Percentiles rank a stretch among this genome's conserved stretches.
Evolutionary conservation across 2,888 invertebrate genomes (phyloP).

Genomic region (Thecophora atra): DNA sequence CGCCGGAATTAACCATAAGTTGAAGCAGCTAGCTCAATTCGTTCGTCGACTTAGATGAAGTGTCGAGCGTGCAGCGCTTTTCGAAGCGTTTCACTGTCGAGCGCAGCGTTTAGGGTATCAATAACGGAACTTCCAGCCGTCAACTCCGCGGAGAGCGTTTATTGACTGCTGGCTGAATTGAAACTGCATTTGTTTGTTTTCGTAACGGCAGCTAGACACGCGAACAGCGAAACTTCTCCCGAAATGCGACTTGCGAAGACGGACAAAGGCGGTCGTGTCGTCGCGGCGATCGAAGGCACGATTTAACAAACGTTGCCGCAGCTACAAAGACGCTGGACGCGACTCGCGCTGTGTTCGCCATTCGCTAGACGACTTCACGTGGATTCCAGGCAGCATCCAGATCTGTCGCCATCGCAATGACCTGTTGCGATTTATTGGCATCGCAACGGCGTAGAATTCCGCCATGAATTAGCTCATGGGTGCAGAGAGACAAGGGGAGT

Average conservation of each 20-base stretch:
- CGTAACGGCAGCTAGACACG: background rate
- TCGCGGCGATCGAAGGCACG: background rate
- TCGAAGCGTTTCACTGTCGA: background rate
- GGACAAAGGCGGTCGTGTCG: background rate
- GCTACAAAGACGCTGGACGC: no score
- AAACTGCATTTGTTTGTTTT: background rate
- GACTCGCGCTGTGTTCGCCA: background rate
- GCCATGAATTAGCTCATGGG: slow-evolving; percentile 1
- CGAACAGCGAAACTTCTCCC: background rate
- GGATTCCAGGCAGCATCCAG: background rate
- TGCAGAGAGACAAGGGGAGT: background rate
- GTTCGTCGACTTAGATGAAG: background rate
- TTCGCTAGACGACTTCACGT: background rate
- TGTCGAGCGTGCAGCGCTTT: slow-evolving; percentile 6
- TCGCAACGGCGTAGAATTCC: background rate
- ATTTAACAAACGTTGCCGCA: no score
- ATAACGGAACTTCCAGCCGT: background rate
- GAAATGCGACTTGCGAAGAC: background rate
- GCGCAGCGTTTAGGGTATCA: slow-evolving; percentile 5
- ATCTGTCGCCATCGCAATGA: background rate
- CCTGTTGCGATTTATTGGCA: background rate
- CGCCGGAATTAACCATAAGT: slow-evolving; percentile 15
- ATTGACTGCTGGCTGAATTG: slow-evolving; percentile 18
- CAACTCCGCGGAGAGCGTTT: background rate
- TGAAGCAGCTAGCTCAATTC: background rate